Evolutionary conservation across 2,113 vertebrate species (phyloP), one percentile per base, ranked within the genome.

Genomic region (Anser brachyrhynchus): DNA sequence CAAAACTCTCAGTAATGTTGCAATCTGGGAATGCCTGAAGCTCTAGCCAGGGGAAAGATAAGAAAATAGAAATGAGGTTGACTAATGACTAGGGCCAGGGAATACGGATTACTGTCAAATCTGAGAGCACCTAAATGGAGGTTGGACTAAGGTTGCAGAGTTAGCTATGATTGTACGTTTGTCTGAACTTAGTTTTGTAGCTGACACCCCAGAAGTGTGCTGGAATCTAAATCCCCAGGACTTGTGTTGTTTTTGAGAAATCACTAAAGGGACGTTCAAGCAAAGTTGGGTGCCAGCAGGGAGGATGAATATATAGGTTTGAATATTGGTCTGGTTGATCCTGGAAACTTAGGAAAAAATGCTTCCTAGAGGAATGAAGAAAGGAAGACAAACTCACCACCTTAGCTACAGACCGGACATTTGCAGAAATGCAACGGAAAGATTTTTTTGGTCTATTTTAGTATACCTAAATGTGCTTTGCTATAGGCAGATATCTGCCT

Each of bases 401-500:
- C 43, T 71, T 41, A 69, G 62, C 62, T 91, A 17, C 49, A 57
- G 72, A 71, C 58, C 54, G 84, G 84, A 59, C 43, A 6, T 8
- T 17, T 69, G 35, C 37, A 79, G 76, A 43, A 90, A 46, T 59
- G 43, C 21, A 90, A 74, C n/a, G 28, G 44, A n/a, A 92, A 85
- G 70, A 73, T 92, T 74, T 51, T 6, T 86, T 74, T 58, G 6
- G 78, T 89, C 62, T 79, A 78, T 82, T 96, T 96, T 79, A 57
- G 67, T 35, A 6, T 15, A 54, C 4, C 26, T 64, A 77, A 71
- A 78, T 31, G 28, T 8, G 16, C 25, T 87, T 84, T 91, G 59
- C 74, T 81, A 51, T 54, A 75, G 73, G 62, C 65, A 71, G 70
- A 29, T 92, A 61, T 61, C 90, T 81, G 41, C 71, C 49, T 84